Evolutionary conservation across 2,113 vertebrate genomes (phyloP).

Genomic region (Ceratotherium simum): DNA sequence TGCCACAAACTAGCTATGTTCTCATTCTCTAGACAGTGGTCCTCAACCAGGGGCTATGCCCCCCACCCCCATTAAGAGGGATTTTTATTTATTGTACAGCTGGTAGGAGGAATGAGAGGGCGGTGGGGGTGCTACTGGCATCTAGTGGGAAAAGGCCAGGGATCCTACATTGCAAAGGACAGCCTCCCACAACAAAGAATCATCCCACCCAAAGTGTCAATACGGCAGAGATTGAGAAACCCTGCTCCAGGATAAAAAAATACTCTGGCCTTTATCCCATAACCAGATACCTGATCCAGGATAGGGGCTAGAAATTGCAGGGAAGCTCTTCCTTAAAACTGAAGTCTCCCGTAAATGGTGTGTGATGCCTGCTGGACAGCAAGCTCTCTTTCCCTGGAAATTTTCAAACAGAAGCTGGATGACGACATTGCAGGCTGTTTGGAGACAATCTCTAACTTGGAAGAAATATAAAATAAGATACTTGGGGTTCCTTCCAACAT

Average conservation of each 20-base stretch:
- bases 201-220: no score
- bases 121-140: accelerated
- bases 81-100: background rate
- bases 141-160: background rate
- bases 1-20: background rate
- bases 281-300: background rate
- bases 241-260: no score
- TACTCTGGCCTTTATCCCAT: background rate
- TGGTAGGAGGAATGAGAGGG: accelerated
- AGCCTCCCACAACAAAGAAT: background rate
- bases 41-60: background rate
- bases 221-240: background rate
- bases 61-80: accelerated
- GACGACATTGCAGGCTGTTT: background rate
- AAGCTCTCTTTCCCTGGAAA: background rate
- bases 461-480: background rate
- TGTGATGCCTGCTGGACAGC: background rate
- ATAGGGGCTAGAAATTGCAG: background rate
- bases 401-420: background rate
- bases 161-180: no score
- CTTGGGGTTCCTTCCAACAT: background rate
- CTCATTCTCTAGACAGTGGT: background rate
- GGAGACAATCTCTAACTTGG: background rate
- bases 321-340: background rate
- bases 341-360: background rate